Conservation (phyloP, 2,888 invertebrate species). For the Calliphora vomitoria region DNA sequence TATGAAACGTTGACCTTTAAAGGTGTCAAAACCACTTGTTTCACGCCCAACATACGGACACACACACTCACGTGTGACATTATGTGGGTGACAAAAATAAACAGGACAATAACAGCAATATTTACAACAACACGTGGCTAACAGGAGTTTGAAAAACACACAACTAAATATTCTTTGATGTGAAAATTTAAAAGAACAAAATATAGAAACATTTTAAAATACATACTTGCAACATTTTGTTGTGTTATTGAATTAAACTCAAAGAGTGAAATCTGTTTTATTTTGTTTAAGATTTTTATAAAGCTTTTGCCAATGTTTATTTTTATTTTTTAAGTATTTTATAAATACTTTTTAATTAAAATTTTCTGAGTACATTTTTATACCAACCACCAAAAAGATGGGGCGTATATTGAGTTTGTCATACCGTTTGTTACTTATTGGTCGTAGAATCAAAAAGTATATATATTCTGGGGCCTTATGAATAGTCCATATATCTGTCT, state of each 20-base stretch:
- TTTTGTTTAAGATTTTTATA: constrained; percentile 41
- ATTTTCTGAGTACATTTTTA: constrained; percentile 12
- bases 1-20: constrained; percentile 70
- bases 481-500: no score
- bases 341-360: constrained; percentile 73
- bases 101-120: constrained; percentile 5
- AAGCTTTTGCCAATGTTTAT: constrained; percentile 33
- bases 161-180: constrained; percentile 57
- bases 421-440: no score
- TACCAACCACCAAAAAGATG: no score
- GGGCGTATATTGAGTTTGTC: no score
- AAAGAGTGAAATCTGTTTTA: constrained; percentile 16
- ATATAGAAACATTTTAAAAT: constrained; percentile 6
- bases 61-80: neutral
- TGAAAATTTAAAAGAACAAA: constrained; percentile 13
- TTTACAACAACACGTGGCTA: constrained; percentile 64
- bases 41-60: constrained; percentile 66
- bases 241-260: constrained; percentile 24
- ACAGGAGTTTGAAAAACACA: constrained; percentile 24
- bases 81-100: constrained; percentile 21
- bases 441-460: no score
- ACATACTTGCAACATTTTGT: constrained; percentile 1
- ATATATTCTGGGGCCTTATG: no score
- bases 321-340: constrained; percentile 51
- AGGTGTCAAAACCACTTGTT: constrained; percentile 76